Evolutionary conservation across 2,113 vertebrate genomes (phyloP).

Genomic region (Scophthalmus maximus): DNA sequence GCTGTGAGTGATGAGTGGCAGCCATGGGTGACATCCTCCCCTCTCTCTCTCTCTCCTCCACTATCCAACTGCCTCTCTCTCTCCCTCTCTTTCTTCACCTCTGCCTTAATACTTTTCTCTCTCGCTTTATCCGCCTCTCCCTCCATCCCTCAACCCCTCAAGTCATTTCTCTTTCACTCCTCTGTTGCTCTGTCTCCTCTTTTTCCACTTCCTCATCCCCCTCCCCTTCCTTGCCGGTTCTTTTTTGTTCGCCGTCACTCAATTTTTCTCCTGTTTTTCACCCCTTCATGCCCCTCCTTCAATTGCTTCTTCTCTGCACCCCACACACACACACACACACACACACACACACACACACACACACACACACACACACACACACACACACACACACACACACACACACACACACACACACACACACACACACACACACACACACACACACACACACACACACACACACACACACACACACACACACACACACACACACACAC

Average conservation of each 20-base stretch:
- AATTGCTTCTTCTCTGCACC: constrained; percentile 46
- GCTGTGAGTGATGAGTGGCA: constrained; percentile 86
- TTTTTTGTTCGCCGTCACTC: constrained; percentile 76
- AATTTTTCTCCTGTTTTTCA: constrained; percentile 55
- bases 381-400: constrained; percentile 27
- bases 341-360: constrained; percentile 30
- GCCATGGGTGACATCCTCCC: constrained; percentile 82
- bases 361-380: constrained; percentile 37
- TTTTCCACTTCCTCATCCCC: constrained; percentile 65
- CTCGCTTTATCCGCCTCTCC: constrained; percentile 66
- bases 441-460: constrained; percentile 28
- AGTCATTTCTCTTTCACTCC: constrained; percentile 74
- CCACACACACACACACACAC: constrained; percentile 32
- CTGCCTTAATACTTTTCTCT: constrained; percentile 63
- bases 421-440: constrained; percentile 32
- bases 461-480: constrained; percentile 35
- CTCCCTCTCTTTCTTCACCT: constrained; percentile 49
- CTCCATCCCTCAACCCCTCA: constrained; percentile 75
- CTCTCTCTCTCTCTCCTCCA: constrained; percentile 39
- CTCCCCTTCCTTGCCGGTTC: constrained; percentile 47
- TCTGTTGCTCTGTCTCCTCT: constrained; percentile 70
- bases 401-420: constrained; percentile 30
- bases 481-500: constrained; percentile 48
- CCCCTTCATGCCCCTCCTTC: constrained; percentile 48
- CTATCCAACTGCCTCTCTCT: constrained; percentile 54